phyloP scores from a whole-genome alignment of 2,888 invertebrate genomes.

The Dynastes hyllus region DNA sequence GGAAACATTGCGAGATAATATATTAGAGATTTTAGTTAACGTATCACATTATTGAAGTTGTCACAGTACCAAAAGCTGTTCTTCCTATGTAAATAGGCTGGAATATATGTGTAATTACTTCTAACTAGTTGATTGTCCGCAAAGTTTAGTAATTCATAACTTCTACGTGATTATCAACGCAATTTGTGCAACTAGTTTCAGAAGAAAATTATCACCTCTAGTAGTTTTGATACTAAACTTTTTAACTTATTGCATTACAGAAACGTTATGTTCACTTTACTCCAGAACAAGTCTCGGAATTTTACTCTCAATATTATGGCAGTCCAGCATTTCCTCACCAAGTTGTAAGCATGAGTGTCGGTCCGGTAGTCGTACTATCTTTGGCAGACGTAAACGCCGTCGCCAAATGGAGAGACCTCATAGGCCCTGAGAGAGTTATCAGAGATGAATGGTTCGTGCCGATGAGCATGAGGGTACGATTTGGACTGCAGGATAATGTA shows the following conservation, averaged over 20 bases:
- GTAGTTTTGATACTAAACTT: neutral
- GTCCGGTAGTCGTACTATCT: slow-evolving; percentile 81
- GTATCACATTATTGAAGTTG: too few relatives aligned
- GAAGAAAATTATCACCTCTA: neutral
- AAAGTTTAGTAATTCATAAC: too few relatives aligned
- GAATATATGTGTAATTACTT: too few relatives aligned
- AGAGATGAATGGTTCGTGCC: slow-evolving; percentile 83
- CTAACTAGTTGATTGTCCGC: too few relatives aligned
- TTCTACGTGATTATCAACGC: neutral
- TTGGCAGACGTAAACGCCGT: slow-evolving; percentile 82
- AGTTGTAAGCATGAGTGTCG: slow-evolving; percentile 86
- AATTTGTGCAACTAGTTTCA: neutral
- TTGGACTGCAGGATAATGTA: slow-evolving; percentile 78
- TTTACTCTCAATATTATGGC: slow-evolving; percentile 85
- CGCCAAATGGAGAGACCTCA: slow-evolving; percentile 80
- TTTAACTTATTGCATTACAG: slow-evolving; percentile 68
- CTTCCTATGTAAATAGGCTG: too few relatives aligned
- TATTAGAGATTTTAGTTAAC: too few relatives aligned
- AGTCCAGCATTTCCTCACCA: slow-evolving; percentile 83
- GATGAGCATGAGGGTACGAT: slow-evolving; percentile 81
- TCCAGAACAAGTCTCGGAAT: slow-evolving; percentile 89
- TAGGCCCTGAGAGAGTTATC: slow-evolving; percentile 81
- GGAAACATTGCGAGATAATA: too few relatives aligned
- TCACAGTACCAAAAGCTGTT: too few relatives aligned
- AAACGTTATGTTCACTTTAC: slow-evolving; percentile 82